Percentiles rank a stretch among this genome's conserved stretches.
phyloP scores from a whole-genome alignment of 2,797 vertebrate genomes.

The Labroides dimidiatus region DNA sequence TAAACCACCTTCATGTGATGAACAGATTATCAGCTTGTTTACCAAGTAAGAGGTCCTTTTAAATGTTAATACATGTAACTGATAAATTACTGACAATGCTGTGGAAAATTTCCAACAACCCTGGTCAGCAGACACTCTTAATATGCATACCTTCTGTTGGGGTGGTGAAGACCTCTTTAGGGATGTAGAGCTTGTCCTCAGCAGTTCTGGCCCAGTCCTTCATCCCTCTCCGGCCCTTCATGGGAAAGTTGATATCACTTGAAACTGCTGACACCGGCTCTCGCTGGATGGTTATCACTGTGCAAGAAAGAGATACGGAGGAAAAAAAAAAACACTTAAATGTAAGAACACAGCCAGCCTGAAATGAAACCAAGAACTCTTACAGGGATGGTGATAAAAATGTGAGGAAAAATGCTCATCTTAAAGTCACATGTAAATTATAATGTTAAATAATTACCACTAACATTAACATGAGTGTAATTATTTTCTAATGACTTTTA shows the following conservation, averaged over 20 bases:
- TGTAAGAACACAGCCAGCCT: constrained; percentile 5
- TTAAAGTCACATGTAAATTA: not conserved
- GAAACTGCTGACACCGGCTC: constrained; percentile 96
- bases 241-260: constrained; percentile 98
- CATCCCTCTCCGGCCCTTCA: constrained; percentile 97
- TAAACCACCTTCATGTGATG: not conserved
- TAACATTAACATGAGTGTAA: not conserved
- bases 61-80: too few species aligned
- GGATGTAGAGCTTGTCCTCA: constrained; percentile 97
- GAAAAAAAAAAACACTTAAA: constrained; percentile 17
- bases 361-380: not conserved
- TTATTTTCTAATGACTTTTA: not conserved
- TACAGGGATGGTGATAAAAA: not conserved
- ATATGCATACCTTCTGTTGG: constrained; percentile 86
- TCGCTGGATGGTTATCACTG: constrained; percentile 97
- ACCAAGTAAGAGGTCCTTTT: too few species aligned
- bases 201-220: constrained; percentile 98
- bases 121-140: not conserved
- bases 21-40: not conserved
- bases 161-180: constrained; percentile 94
- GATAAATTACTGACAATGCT: too few species aligned
- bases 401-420: not conserved
- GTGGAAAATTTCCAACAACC: not conserved
- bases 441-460: not conserved
- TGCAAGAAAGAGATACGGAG: constrained; percentile 24